Percentiles rank a stretch among this genome's conserved stretches.
Evolutionary conservation across 2,113 vertebrate species (phyloP).

Genomic region (Sphaerodactylus townsendi): DNA sequence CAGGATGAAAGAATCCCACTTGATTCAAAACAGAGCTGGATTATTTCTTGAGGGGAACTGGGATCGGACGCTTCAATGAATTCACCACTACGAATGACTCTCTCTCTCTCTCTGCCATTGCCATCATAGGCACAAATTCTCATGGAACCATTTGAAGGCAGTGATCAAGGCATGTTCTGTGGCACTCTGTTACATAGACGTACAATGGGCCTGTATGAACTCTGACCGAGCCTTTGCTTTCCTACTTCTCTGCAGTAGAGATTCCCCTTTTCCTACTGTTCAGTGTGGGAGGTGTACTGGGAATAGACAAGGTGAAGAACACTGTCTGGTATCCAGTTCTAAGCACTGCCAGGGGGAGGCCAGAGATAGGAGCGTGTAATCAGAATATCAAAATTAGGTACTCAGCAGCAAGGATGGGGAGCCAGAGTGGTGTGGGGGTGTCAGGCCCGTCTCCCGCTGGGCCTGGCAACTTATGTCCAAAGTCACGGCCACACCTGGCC

Average conservation of each 20-base stretch:
- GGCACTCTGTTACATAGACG: not conserved
- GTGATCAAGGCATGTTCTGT: not conserved
- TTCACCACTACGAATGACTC: not conserved
- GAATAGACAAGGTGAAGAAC: not conserved
- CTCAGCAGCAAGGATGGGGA: too few species aligned
- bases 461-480: too few species aligned
- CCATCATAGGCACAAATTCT: not conserved
- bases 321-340: not conserved
- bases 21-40: not conserved
- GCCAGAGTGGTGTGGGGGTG: too few species aligned
- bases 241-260: not conserved
- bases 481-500: too few species aligned
- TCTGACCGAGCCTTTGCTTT: not conserved
- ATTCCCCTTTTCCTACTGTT: not conserved
- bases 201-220: too few species aligned
- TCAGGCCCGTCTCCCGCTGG: too few species aligned
- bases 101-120: too few species aligned
- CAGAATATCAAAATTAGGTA: too few species aligned
- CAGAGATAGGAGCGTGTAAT: too few species aligned
- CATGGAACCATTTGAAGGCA: not conserved
- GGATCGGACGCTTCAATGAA: not conserved
- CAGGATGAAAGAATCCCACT: not conserved
- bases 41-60: not conserved
- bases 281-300: not conserved
- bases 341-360: too few species aligned